Evolutionary conservation across 2,113 vertebrate genomes (phyloP), one percentile per base, ranked within the genome.

Genomic region (Lucifuga dentata): DNA sequence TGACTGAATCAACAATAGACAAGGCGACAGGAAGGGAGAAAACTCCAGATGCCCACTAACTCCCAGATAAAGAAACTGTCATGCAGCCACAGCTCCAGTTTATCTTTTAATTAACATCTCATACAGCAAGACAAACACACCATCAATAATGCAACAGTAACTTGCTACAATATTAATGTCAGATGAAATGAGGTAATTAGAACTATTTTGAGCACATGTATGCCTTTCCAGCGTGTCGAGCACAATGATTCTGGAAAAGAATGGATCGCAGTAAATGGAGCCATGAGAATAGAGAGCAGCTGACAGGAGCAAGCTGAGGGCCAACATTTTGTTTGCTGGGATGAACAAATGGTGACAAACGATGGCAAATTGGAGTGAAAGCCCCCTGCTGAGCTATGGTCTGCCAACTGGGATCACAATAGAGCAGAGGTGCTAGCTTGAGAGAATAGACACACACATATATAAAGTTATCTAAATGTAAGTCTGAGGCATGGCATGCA

Each of bases 301-400:
- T 83, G 84, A 76, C 15, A 12, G 73, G 74, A 60, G 79, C 67
- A 36, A 53, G 56, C 60, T 13, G 46, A 68, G 73, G 87, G 83
- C 81, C 84, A 83, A 73, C 80, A 52, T 70, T 88, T 74, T 80
- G 85, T 88, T 87, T 89, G 85, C 83, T 80, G 75, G 71, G 67
- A 63, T 15, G 69, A 88, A 89, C 88, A 90, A 91, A 88, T 85
- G 90, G 87, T 89, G 91, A 92, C 86, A 91, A 90, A 92, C 86
- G 90, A 90, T 86, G 76, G 87, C 92, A 92, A 92, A 92, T 92
- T 92, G 90, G 79, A 89, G 65, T 82, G 90, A 93, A 90, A 85
- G 84, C 90, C 82, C 83, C 91, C 88, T 39, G 89, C 78, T 77
- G 91, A 81, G 90, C 88, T 58, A 64, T 88, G 86, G 89, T 82